Base-by-base conservation (phyloP, 2,113 vertebrate species). In the Microtus oregoni region DNA sequence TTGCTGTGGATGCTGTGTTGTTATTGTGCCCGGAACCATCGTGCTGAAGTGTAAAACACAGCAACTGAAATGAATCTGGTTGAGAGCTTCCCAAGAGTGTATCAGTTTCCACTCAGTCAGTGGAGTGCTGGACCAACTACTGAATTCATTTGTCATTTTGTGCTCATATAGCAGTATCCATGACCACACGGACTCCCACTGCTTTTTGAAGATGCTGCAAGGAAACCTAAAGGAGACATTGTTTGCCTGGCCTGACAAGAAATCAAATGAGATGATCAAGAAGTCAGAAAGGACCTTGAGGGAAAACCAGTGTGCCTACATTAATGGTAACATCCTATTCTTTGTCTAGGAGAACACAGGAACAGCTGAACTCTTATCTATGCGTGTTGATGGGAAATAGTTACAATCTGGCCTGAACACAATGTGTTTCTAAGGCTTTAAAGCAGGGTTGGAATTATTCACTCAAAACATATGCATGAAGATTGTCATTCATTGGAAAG, bases 201-300 rank as follows among this genome's bases (percentile, higher is more conserved):
- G 99, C 98, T 99, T 99, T 98, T 98, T 99, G 99, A 99, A 99
- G 99, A 98, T 99, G 86, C 99, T 99, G 14, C 99, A 99, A 97
- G 99, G 99, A 72, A 99, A 99, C 96, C 98, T 99, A 82, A 99
- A 99, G 97, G 99, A 99, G 97, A 99, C 99, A 0, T 98, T 99
- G 52, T 99, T 99, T 94, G 98, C 99, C 10, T 99, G 99, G 99
- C 99, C 99, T 11, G 98, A 99, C 35, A 95, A 96, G 86, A 99
- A 99, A 68, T 97, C 98, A 4, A 98, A 99, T 13, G 99, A 98
- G 76, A 99, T 99, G 99, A 97, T 88, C 52, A 99, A 99, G 98
- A 99, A 99, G 96, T 99, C 99, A 6, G 99, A 99, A 98, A 98
- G 98, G 24, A 98, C 99, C 94, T 97, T 99, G 92, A 98, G 98